Base-by-base conservation (phyloP, 2,888 invertebrate genomes). In the Craniophora ligustri region DNA sequence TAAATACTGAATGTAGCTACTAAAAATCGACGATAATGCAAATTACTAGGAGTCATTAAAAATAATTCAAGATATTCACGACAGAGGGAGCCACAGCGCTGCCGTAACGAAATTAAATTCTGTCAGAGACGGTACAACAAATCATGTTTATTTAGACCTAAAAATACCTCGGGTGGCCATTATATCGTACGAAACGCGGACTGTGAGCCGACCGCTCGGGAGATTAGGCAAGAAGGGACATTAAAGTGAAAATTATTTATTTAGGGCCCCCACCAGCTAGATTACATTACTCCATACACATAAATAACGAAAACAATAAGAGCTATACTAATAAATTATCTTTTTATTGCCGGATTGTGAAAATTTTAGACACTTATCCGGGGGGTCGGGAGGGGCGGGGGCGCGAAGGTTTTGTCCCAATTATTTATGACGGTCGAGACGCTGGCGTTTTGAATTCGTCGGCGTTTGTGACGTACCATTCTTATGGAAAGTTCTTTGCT, bases 291-390 rank as follows among this genome's bases (percentile, higher is more conserved):
- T 92, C 90, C 92, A 92, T 92, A 92, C 90, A 92, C 92, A 93
- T 93, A 92, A 92, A 92, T 93, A 93, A 92, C 88, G 87, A 92
- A 93, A 92, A 92, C 92, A 93, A 92, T 93, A 93, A 93, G 91
- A 92, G 92, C 91, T 91, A 92, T 93, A 92, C 90, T 92, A 91
- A 92, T 92, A 93, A 93, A 93, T 93, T 93, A 93, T 92, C 92
- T 93, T 93, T 93, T 93, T 93, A 93, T 92, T 93, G 91, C 93
- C 88, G 92, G 92, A 92, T 93, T 93, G 93, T 93, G 92, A 93
- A 93, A 93, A 93, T 93, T 92, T 93, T 91, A 91, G 92, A 93
- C 92, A 92, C 92, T 93, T 92, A 92, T 92, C 92, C 92, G 86
- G 87, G 87, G 78, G 75, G 72, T 62, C 66, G 79, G 72, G 75